A percentile compares a stretch with the other conserved stretches of the same genome.
Evolutionary conservation across 2,113 vertebrate genomes (phyloP).

Genomic region (Orcinus orca): DNA sequence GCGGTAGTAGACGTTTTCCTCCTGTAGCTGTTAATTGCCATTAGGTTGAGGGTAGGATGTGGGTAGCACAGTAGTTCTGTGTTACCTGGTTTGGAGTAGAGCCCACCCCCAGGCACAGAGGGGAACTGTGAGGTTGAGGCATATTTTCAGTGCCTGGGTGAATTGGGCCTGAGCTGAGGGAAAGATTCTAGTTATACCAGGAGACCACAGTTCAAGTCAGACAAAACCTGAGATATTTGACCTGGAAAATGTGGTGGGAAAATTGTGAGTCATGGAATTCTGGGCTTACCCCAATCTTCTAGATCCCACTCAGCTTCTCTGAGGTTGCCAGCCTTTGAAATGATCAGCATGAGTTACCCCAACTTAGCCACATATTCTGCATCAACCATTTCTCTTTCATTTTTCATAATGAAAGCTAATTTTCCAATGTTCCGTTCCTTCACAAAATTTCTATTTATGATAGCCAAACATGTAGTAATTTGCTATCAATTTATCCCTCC

Average conservation of each 20-base stretch:
- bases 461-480: neutral
- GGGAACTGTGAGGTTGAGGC: neutral
- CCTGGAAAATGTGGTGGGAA: neutral
- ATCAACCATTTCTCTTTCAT: neutral
- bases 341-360: no score
- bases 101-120: neutral
- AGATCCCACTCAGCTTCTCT: no score
- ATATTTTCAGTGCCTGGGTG: neutral
- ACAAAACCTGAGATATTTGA: neutral
- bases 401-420: neutral
- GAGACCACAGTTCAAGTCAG: neutral
- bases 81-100: neutral
- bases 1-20: neutral
- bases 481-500: neutral
- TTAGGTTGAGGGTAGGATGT: neutral
- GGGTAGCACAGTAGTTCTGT: neutral
- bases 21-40: neutral
- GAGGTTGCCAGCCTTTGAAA: neutral
- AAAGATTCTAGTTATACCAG: neutral
- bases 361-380: neutral
- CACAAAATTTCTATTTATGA: neutral
- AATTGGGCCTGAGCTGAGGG: neutral
- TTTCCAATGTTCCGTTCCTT: neutral
- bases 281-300: neutral
- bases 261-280: neutral